Conservation (phyloP, 2,797 vertebrate species). For the Cephalopachus bancanus region DNA sequence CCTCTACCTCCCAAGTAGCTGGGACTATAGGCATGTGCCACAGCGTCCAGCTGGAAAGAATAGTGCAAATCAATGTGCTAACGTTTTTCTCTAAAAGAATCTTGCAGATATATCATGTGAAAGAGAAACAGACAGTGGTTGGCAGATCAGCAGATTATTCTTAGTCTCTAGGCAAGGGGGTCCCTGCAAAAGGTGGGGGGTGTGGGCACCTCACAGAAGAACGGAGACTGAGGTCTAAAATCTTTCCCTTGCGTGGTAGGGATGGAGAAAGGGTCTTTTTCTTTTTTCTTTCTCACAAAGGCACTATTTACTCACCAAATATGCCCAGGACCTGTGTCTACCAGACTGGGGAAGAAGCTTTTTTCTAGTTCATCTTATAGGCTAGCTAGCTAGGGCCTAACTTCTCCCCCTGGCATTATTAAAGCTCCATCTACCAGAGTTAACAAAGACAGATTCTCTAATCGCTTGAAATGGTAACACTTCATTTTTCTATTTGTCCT, state of each 20-base stretch:
- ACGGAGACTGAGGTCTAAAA: neutral
- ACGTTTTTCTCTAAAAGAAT: neutral
- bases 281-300: constrained; percentile 7
- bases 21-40: neutral
- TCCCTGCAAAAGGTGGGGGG: neutral
- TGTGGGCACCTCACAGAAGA: neutral
- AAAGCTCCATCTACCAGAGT: neutral
- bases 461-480: neutral
- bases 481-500: neutral
- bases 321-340: neutral
- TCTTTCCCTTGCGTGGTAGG: neutral
- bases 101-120: neutral
- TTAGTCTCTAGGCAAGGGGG: neutral
- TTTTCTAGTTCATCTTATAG: neutral
- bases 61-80: neutral
- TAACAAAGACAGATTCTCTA: neutral
- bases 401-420: constrained; percentile 16
- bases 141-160: neutral
- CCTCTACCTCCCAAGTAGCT: neutral
- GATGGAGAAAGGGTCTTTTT: neutral
- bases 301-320: neutral
- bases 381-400: neutral
- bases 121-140: neutral
- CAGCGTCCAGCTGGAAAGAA: neutral
- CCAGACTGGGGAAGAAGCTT: neutral